Percentiles rank a stretch among this genome's conserved stretches.
Conservation (phyloP, 2,113 vertebrate species). For the Hylia prasina region DNA sequence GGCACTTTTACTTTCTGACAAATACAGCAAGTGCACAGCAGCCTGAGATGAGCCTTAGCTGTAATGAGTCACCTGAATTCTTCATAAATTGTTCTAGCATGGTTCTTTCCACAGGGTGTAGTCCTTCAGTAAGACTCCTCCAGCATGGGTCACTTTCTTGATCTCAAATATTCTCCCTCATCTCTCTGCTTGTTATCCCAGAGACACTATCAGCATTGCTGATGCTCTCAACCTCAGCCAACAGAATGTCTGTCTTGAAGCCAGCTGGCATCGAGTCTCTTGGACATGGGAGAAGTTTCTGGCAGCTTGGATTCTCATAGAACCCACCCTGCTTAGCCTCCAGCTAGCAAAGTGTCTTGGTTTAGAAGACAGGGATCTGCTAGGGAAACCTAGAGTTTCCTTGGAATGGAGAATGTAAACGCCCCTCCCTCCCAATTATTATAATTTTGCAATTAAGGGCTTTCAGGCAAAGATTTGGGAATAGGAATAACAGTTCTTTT, state of each 20-base stretch:
- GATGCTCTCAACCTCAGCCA: neutral
- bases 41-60: neutral
- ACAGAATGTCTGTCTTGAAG: neutral
- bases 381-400: too few species aligned
- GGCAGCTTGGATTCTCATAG: neutral
- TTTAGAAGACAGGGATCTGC: too few species aligned
- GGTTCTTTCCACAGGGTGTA: rapidly evolving
- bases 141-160: neutral
- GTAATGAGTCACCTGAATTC: neutral
- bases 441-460: too few species aligned
- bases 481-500: too few species aligned
- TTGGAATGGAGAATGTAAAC: too few species aligned
- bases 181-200: neutral
- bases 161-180: neutral
- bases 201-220: neutral
- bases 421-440: too few species aligned
- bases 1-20: neutral
- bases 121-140: neutral
- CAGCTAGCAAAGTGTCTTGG: too few species aligned
- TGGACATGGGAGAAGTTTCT: neutral
- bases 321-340: neutral
- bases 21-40: neutral
- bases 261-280: neutral
- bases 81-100: neutral
- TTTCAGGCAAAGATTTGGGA: too few species aligned